A percentile compares a stretch with the other conserved stretches of the same genome.
These are phyloP conservation scores for Clistopyga incitator DNA, from an alignment of 2,888 invertebrate species.

Conservation along the genomic window DNA sequence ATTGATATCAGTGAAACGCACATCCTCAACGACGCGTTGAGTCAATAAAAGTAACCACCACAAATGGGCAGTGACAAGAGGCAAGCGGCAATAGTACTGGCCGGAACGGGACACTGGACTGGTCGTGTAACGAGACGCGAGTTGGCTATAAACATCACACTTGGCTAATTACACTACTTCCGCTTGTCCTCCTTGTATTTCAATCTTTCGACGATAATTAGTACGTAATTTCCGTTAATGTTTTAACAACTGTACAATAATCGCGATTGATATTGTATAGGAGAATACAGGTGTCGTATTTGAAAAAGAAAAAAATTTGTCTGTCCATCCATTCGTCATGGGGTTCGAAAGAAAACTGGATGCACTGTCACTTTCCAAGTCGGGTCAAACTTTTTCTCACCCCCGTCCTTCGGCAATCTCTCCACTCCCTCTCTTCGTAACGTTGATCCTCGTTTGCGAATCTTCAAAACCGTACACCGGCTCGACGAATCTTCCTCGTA, in stretches of 20 bases:
- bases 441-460: slow-evolving; percentile 32
- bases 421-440: slow-evolving; percentile 53
- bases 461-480: slow-evolving; percentile 28
- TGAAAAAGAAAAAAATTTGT: neutral
- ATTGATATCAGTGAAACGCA: slow-evolving; percentile 18
- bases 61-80: neutral
- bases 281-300: neutral
- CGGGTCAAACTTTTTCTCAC: slow-evolving; percentile 54
- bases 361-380: slow-evolving; percentile 75
- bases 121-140: slow-evolving; percentile 40
- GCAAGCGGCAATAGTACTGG: neutral
- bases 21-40: slow-evolving; percentile 21
- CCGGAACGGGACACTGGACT: slow-evolving; percentile 5
- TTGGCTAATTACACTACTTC: slow-evolving; percentile 1
- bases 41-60: slow-evolving; percentile 19
- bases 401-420: slow-evolving; percentile 59
- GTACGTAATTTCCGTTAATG: neutral
- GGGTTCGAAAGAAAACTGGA: slow-evolving; percentile 69
- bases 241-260: neutral
- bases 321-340: slow-evolving; percentile 61
- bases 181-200: neutral
- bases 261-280: neutral
- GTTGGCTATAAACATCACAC: slow-evolving; percentile 57
- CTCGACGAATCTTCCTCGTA: slow-evolving; percentile 59
- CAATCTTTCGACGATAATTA: neutral